Base-by-base conservation (phyloP, 2,797 vertebrate genomes). In the Scolopax rusticola region DNA sequence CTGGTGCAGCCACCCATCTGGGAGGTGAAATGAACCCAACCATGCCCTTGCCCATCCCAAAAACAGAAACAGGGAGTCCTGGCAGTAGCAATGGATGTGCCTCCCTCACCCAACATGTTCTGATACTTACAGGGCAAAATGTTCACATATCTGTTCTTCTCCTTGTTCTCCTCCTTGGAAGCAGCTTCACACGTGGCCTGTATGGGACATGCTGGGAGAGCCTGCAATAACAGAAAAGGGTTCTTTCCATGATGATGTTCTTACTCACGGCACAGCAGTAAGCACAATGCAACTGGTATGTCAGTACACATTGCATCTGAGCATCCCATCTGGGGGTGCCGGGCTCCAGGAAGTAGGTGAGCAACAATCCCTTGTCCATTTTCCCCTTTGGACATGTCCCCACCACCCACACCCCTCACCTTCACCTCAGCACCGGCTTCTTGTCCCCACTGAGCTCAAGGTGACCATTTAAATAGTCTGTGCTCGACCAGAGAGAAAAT, bases 111-210 rank as follows among this genome's bases (percentile, higher is more conserved):
- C 59, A 59, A 18, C 1, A 3, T 33, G 25, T 13, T 33, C 38
- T 0, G 32, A 92, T 54, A 97, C 99, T 97, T 97, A 99, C 99
- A 99, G 93, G 99, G 99, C 91, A 99, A 98, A 97, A 99, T 99
- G 98, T 99, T 99, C 92, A 99, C 99, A 1, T 99, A 99, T 98
- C 99, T 98, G 98, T 99, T 99, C 98, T 99, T 99, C 98, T 99
- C 99, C 97, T 99, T 99, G 97, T 99, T 99, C 98, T 99, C 99
- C 92, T 99, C 99, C 95, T 99, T 99, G 78, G 99, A 99, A 78
- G 99, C 99, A 70, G 99, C 99, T 90, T 99, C 99, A 79, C 99
- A 99, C 0, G 99, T 99, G 60, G 99, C 99, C 97, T 99, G 99
- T 89, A 99, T 99, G 60, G 99, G 99, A 94, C 99, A 99, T 2